These are phyloP conservation scores for Tetragnatha montana DNA, from an alignment of 2,888 invertebrate genomes.

Conservation along the genomic window DNA sequence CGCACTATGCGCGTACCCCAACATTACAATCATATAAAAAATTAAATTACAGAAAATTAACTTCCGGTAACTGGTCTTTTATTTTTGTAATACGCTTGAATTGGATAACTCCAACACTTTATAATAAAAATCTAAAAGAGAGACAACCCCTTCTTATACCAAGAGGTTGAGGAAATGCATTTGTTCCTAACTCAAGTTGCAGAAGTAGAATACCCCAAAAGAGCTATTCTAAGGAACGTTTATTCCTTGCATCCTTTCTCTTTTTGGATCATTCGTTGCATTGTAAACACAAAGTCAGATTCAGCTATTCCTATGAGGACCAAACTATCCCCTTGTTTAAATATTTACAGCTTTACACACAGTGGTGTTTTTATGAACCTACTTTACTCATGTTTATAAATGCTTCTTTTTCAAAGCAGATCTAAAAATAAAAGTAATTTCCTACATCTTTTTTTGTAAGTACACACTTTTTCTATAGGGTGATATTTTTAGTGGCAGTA, in stretches of 20 bases:
- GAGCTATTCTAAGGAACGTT: background rate
- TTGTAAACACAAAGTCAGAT: background rate
- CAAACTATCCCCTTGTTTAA: background rate
- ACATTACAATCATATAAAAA: no score
- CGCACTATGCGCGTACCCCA: no score
- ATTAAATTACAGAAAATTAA: no score
- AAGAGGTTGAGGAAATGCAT: background rate
- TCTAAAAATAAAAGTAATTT: slow-evolving; percentile 18
- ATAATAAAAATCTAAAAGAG: background rate
- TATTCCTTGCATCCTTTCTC: background rate
- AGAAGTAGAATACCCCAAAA: background rate
- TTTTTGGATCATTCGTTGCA: background rate
- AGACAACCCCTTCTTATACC: background rate
- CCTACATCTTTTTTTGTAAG: background rate
- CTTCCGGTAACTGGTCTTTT: no score
- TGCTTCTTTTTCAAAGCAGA: slow-evolving; percentile 7
- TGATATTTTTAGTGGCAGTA: no score
- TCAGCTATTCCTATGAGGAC: background rate
- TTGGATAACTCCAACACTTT: no score
- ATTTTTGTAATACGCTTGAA: no score
- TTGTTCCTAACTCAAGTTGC: background rate
- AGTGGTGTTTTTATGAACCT: background rate
- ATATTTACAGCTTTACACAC: background rate
- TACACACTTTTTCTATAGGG: background rate
- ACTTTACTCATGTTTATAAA: slow-evolving; percentile 7